These are phyloP conservation scores for Lottia gigantea DNA, from an alignment of 2,888 invertebrate species.

Conservation along the genomic window DNA sequence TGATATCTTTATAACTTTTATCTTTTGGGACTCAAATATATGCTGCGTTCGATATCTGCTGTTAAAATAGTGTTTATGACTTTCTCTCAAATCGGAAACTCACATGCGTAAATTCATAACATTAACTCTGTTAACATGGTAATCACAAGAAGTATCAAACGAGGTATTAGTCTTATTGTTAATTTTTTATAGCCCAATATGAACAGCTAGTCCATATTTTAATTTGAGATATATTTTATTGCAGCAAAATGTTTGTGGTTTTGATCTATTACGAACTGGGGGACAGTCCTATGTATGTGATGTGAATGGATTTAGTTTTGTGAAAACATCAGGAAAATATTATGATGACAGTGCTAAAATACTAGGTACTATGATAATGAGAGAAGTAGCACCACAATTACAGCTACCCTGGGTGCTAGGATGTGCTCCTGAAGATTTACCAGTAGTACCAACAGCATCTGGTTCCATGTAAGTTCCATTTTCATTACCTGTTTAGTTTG, in stretches of 20 bases:
- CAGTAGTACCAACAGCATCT: conserved; percentile 98
- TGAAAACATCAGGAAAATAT: conserved; percentile 99
- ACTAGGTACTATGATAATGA: conserved; percentile 87
- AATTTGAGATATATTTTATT: neutral
- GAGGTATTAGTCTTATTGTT: too few species aligned
- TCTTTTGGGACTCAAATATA: too few species aligned
- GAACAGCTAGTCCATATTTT: too few species aligned
- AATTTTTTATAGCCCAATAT: too few species aligned
- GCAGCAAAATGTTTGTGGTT: conserved; percentile 97
- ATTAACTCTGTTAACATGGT: too few species aligned
- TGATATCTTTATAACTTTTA: too few species aligned
- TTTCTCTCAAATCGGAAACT: too few species aligned
- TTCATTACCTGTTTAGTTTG: too few species aligned
- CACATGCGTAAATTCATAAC: too few species aligned
- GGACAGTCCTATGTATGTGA: conserved; percentile 99
- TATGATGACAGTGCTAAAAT: conserved; percentile 99
- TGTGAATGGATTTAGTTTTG: conserved; percentile 99
- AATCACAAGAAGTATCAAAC: too few species aligned
- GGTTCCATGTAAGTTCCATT: conserved; percentile 83
- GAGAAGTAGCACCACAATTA: conserved; percentile 92
- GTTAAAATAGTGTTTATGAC: too few species aligned
- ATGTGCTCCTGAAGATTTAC: conserved; percentile 97
- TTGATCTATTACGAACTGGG: conserved; percentile 95
- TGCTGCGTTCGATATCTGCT: too few species aligned
- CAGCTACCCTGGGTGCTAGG: conserved; percentile 86